A percentile compares a stretch with the other conserved stretches of the same genome.
Evolutionary conservation across 2,113 vertebrate genomes (phyloP).

Genomic region (Amblyopsis rosae): DNA sequence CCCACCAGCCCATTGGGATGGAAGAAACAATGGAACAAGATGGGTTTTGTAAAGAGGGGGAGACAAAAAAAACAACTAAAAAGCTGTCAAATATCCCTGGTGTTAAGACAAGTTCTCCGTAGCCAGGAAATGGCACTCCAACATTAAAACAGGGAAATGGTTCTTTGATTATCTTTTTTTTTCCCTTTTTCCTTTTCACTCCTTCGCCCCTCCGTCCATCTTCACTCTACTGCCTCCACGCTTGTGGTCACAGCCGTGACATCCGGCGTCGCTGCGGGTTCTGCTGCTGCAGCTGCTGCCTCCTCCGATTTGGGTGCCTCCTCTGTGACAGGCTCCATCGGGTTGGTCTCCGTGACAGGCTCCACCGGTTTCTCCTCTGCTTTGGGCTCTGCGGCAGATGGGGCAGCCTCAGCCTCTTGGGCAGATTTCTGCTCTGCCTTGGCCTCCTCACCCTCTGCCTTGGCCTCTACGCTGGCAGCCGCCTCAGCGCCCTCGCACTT

Average conservation of each 20-base stretch:
- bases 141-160: constrained; percentile 86
- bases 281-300: constrained; percentile 70
- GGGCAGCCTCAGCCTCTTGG: constrained; percentile 54
- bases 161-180: constrained; percentile 78
- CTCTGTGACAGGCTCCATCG: constrained; percentile 32
- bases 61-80: constrained; percentile 68
- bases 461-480: constrained; percentile 27
- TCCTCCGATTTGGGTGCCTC: constrained; percentile 77
- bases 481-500: constrained; percentile 70
- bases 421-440: constrained; percentile 60
- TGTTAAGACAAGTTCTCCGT: constrained; percentile 91
- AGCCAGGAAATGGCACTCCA: constrained; percentile 89
- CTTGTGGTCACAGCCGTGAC: constrained; percentile 71
- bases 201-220: not conserved
- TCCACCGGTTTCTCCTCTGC: constrained; percentile 50
- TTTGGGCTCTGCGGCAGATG: constrained; percentile 58
- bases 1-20: constrained; percentile 80
- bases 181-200: constrained; percentile 48
- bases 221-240: constrained; percentile 72
- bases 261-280: constrained; percentile 82
- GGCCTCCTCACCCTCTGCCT: constrained; percentile 73
- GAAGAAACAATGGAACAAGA: constrained; percentile 82
- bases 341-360: constrained; percentile 59
- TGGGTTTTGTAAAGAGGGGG: constrained; percentile 78
- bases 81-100: constrained; percentile 93